Evolutionary conservation across 1,140 invertebrate genomes (phyloP).

Genomic region (Phthorimaea operculella): DNA sequence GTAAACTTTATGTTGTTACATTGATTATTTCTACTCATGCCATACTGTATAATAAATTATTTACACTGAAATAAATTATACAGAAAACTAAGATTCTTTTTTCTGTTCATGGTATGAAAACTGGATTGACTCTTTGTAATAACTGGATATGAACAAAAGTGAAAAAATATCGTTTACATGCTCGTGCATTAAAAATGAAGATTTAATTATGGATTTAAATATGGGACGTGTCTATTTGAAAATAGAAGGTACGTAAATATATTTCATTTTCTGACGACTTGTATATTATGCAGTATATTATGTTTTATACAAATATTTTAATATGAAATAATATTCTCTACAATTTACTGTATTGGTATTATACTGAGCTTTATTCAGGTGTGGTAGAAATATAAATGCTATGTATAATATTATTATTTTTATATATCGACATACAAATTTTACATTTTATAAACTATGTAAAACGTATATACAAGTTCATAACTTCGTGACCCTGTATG

Average conservation of each 20-base stretch:
- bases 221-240: too few species aligned
- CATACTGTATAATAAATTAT: too few species aligned
- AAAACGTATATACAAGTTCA: slow-evolving; percentile 22
- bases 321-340: slow-evolving; percentile 13
- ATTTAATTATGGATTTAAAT: too few species aligned
- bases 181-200: too few species aligned
- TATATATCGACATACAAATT: slow-evolving; percentile 8
- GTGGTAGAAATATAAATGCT: slow-evolving; percentile 60
- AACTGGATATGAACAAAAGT: too few species aligned
- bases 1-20: slow-evolving; percentile 16
- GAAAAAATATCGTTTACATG: too few species aligned
- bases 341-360: slow-evolving; percentile 34
- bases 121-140: too few species aligned
- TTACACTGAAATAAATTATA: too few species aligned
- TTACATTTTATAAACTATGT: slow-evolving; percentile 9
- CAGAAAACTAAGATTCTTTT: too few species aligned
- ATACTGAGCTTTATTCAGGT: slow-evolving; percentile 64
- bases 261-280: background rate
- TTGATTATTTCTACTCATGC: too few species aligned
- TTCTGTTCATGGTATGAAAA: too few species aligned
- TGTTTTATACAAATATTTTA: slow-evolving; percentile 19
- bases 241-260: too few species aligned
- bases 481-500: slow-evolving; percentile 53
- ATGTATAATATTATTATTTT: slow-evolving; percentile 34
- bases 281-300: slow-evolving; percentile 6